Base-by-base conservation (phyloP, 2,888 invertebrate genomes). In the Anaspis maculata region DNA sequence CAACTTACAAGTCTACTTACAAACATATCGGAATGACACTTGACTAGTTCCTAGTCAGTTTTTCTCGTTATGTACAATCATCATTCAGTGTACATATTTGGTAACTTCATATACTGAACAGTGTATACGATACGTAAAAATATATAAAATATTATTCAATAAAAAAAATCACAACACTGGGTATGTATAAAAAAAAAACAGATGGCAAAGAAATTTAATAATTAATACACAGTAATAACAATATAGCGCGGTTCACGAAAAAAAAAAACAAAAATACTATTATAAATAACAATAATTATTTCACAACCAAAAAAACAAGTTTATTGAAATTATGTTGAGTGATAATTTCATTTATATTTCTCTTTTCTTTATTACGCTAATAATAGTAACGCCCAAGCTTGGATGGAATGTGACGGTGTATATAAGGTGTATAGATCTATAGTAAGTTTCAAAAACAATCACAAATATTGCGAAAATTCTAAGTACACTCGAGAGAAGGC, bases 11-110 rank as follows among this genome's bases (percentile, higher is more conserved):
- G 32, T 36, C 41, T 52, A 55, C 48, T 51, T 53, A 55, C 50
- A 56, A 53, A 51, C 48, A 48, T 54, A 50, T 48, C 51, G 51
- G 51, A 53, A 57, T 50, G 51, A n/a, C n/a, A 56, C 52, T 57
- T 59, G 62, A 64, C 62, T 63, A 63, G 64, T 55, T 54, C 48
- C 62, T 63, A 64, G 64, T 57, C 64, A 62, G 56, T 59, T 58
- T 41, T 41, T 24, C 16, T 45, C 52, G 44, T 53, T 56, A 59
- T 57, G 56, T 62, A 64, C 60, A 61, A 24, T 42, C 32, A 46
- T 45, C 49, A 54, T 54, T 59, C 55, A 57, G 59, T 59, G 61
- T 62, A 64, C 61, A 63, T 63, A 63, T 64, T 65, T 65, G 65
- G 65, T 65, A 65, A 65, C 65, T 64, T 60, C 57, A 59, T 59